phyloP scores from a whole-genome alignment of 2,888 invertebrate species.

The Sussaba pulchella region DNA sequence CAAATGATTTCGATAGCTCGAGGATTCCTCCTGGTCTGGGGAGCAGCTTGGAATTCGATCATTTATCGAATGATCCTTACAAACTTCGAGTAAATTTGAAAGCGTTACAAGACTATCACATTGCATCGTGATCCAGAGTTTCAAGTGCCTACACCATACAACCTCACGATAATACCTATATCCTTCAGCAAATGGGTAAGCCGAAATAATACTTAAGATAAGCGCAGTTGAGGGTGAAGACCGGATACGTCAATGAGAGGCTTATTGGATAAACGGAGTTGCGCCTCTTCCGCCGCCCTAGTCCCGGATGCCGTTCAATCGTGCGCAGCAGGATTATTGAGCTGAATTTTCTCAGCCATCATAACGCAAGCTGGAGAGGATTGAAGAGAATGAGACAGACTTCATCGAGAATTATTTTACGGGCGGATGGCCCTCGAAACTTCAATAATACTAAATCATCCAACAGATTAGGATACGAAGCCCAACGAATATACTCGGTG shows the following conservation, averaged over 20 bases:
- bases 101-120: background rate
- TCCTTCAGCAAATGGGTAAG: background rate
- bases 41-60: background rate
- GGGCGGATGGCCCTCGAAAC: slow-evolving; percentile 59
- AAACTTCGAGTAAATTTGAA: background rate
- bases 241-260: slow-evolving; percentile 35
- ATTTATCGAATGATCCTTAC: background rate
- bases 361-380: slow-evolving; percentile 47
- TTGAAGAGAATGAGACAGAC: slow-evolving; percentile 56
- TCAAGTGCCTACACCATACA: background rate
- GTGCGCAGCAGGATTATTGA: background rate
- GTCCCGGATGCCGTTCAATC: slow-evolving; percentile 2
- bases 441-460: slow-evolving; percentile 66
- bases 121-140: background rate
- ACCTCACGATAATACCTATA: background rate
- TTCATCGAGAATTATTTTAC: slow-evolving; percentile 60
- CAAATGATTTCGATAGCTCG: background rate
- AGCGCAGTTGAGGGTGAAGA: background rate
- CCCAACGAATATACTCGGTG: slow-evolving; percentile 51
- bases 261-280: slow-evolving; percentile 51
- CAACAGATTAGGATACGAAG: slow-evolving; percentile 57
- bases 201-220: background rate
- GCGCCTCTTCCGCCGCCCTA: slow-evolving; percentile 10
- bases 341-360: slow-evolving; percentile 12
- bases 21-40: background rate